Evolutionary conservation across 2,797 vertebrate species (phyloP).

Genomic region (Phrynocephalus guinanensis): DNA sequence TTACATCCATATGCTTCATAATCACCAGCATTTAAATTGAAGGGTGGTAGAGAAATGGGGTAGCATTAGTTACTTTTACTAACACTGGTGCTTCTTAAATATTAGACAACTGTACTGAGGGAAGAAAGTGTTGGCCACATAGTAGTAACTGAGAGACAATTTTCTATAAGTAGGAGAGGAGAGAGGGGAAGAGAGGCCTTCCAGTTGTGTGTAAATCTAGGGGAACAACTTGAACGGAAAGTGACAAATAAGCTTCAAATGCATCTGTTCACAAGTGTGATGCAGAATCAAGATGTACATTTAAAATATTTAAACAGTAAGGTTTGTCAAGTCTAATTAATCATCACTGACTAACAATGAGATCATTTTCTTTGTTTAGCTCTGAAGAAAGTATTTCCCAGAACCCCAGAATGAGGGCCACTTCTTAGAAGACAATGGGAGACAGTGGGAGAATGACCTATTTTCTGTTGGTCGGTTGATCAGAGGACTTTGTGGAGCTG

Average conservation of each 20-base stretch:
- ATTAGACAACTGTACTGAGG: not conserved
- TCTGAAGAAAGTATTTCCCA: no score
- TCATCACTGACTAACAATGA: no score
- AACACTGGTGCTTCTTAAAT: not conserved
- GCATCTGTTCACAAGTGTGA: not conserved
- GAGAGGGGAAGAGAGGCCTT: no score
- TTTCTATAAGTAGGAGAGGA: not conserved
- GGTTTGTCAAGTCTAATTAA: no score
- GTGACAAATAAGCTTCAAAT: not conserved
- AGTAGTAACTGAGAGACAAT: not conserved
- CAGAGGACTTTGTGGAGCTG: not conserved
- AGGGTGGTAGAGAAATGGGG: not conserved
- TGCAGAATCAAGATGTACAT: no score
- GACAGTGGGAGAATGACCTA: no score
- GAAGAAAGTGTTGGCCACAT: not conserved
- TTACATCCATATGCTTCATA: not conserved
- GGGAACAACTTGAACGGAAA: not conserved
- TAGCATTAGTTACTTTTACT: not conserved
- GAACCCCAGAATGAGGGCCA: no score
- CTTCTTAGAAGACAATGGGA: no score
- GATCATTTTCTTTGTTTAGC: no score
- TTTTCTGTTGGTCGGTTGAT: no score
- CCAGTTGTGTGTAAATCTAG: not conserved
- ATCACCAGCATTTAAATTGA: not conserved
- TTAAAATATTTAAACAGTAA: no score